Evolutionary conservation across 2,888 invertebrate genomes (phyloP).

Genomic region (Eupithecia subumbrata): DNA sequence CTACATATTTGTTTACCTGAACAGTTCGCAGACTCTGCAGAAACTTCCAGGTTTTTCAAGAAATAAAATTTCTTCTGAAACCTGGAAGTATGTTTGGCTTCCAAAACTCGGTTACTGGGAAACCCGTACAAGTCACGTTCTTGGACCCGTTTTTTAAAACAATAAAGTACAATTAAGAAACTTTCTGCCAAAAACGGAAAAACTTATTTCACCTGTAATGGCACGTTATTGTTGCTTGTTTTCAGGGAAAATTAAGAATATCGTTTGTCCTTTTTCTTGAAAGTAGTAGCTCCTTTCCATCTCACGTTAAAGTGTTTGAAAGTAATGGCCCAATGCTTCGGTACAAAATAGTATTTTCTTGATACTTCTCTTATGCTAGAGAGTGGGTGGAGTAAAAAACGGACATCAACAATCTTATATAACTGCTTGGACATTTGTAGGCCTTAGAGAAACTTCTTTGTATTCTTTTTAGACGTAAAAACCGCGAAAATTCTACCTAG

Average conservation of each 20-base stretch:
- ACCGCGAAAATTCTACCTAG: not conserved
- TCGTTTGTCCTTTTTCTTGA: slow-evolving; percentile 1
- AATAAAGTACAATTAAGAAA: not conserved
- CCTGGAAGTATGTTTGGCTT: not conserved
- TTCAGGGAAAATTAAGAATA: not conserved
- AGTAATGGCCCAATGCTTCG: not conserved
- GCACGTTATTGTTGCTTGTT: not conserved
- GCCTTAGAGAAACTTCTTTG: not conserved
- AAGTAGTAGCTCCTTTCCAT: slow-evolving; percentile 2
- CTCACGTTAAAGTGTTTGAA: slow-evolving; percentile 10
- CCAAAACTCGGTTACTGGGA: not conserved
- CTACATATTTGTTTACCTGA: not conserved
- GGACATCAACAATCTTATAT: no score
- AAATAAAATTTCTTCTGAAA: not conserved
- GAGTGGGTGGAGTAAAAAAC: no score
- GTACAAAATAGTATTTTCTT: not conserved
- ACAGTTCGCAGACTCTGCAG: not conserved
- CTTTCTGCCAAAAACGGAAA: not conserved
- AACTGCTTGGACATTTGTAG: no score
- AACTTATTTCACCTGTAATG: not conserved
- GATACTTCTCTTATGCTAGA: not conserved
- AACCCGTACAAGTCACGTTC: not conserved
- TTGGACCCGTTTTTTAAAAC: not conserved
- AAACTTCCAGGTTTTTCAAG: not conserved
- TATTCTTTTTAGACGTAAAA: not conserved